phyloP scores from a whole-genome alignment of 2,888 invertebrate species.

The Mesorhabditis sp. region DNA sequence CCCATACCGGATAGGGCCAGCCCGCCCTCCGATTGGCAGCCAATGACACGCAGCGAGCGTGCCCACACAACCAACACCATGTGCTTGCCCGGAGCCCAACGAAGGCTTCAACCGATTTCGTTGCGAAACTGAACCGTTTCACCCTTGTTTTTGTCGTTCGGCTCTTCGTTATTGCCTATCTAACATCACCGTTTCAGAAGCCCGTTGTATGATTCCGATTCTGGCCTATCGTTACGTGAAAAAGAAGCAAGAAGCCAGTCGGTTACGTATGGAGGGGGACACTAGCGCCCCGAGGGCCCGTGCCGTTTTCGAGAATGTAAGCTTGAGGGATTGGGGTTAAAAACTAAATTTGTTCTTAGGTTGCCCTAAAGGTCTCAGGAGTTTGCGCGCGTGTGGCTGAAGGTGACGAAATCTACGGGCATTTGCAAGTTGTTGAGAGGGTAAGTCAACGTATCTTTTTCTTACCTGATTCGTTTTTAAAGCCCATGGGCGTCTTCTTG shows the following conservation, averaged over 20 bases:
- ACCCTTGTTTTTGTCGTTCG: no score
- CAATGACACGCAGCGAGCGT: no score
- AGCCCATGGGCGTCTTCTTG: conserved; percentile 51
- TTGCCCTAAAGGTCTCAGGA: conserved; percentile 20
- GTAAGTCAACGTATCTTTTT: conserved; percentile 17
- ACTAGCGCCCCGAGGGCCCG: conserved; percentile 25
- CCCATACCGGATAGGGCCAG: no score
- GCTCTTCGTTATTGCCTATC: no score
- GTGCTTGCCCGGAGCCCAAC: no score
- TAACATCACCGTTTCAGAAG: no score
- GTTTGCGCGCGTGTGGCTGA: conserved; percentile 33
- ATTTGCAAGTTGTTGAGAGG: conserved; percentile 44
- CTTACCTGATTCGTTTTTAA: background rate
- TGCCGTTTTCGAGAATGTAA: no score
- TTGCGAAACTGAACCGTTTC: no score
- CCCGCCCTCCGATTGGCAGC: no score
- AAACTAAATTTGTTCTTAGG: conserved; percentile 13
- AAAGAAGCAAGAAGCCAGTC: conserved; percentile 29
- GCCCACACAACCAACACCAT: no score
- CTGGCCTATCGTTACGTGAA: conserved; percentile 39
- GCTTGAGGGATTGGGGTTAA: no score
- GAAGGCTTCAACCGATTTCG: no score
- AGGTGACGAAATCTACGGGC: conserved; percentile 31
- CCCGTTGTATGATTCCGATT: conserved; percentile 34
- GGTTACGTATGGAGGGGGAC: conserved; percentile 29